Evolutionary conservation across 2,888 invertebrate genomes (phyloP).

Genomic region (Philonicus albiceps): DNA sequence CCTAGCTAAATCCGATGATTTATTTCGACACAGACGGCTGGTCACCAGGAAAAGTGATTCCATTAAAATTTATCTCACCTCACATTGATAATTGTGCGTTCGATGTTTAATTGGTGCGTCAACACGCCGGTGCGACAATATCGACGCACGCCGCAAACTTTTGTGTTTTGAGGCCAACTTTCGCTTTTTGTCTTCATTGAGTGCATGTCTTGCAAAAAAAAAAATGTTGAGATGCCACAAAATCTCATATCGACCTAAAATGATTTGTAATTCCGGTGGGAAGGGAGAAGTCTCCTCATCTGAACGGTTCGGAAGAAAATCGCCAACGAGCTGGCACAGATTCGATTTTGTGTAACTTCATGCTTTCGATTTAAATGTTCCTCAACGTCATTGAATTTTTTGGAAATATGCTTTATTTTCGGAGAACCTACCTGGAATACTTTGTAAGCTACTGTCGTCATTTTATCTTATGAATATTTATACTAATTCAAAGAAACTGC

Average conservation of each 20-base stretch:
- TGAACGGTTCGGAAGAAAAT: background rate
- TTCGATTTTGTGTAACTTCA: background rate
- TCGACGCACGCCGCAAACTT: background rate
- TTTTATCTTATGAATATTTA: background rate
- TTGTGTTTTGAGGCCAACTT: conserved; percentile 33
- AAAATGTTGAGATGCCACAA: background rate
- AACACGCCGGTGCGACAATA: background rate
- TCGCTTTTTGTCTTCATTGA: conserved; percentile 17
- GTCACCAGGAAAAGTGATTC: conserved; percentile 31
- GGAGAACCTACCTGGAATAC: background rate
- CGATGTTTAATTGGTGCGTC: background rate
- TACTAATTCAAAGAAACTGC: background rate
- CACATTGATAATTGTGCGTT: background rate
- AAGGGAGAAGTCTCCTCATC: background rate
- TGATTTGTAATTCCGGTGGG: background rate
- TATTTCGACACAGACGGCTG: background rate
- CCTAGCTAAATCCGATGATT: conserved; percentile 7
- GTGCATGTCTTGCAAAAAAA: background rate
- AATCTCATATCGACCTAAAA: conserved; percentile 5
- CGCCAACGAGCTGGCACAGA: background rate
- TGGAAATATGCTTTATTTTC: background rate
- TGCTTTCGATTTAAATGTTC: background rate
- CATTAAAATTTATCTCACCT: conserved; percentile 12
- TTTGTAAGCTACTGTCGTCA: background rate
- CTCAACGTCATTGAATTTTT: background rate